These are phyloP conservation scores for Argynnis bischoffii DNA, from an alignment of 2,888 invertebrate genomes.

Conservation along the genomic window DNA sequence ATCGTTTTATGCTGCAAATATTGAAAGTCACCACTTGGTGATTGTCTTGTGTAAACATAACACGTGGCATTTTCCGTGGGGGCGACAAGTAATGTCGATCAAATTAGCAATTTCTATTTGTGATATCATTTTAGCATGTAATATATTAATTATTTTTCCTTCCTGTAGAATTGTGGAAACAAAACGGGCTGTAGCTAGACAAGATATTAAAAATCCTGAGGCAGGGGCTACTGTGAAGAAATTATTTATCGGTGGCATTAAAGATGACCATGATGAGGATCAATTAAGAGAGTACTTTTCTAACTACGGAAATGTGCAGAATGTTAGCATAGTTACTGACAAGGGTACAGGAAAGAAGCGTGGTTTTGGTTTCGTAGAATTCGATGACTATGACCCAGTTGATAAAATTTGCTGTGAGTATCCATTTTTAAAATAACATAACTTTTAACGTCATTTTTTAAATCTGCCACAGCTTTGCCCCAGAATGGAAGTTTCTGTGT, in stretches of 20 bases:
- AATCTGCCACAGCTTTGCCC: conserved; percentile 74
- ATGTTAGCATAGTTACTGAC: conserved; percentile 94
- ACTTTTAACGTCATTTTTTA: conserved; percentile 11
- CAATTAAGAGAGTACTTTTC: conserved; percentile 93
- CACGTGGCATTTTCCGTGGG: conserved; percentile 77
- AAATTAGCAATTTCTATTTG: background rate
- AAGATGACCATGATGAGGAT: conserved; percentile 96
- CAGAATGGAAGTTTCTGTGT: conserved; percentile 69
- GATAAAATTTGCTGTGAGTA: conserved; percentile 97
- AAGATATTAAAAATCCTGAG: conserved; percentile 95
- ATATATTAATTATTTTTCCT: background rate
- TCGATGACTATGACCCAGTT: conserved; percentile 98
- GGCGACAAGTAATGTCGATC: conserved; percentile 52
- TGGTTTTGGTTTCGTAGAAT: conserved; percentile 98
- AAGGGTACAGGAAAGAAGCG: conserved; percentile 96
- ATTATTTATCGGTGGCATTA: conserved; percentile 96
- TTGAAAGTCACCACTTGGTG: conserved; percentile 68
- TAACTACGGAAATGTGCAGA: conserved; percentile 91
- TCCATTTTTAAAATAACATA: conserved; percentile 15
- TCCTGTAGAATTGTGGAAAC: conserved; percentile 92
- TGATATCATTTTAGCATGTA: background rate
- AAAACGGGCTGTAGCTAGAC: conserved; percentile 96
- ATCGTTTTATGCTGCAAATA: conserved; percentile 77
- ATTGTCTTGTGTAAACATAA: conserved; percentile 59
- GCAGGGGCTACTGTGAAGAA: conserved; percentile 97